phyloP scores from a whole-genome alignment of 2,888 invertebrate genomes.

The Erynnis tages region DNA sequence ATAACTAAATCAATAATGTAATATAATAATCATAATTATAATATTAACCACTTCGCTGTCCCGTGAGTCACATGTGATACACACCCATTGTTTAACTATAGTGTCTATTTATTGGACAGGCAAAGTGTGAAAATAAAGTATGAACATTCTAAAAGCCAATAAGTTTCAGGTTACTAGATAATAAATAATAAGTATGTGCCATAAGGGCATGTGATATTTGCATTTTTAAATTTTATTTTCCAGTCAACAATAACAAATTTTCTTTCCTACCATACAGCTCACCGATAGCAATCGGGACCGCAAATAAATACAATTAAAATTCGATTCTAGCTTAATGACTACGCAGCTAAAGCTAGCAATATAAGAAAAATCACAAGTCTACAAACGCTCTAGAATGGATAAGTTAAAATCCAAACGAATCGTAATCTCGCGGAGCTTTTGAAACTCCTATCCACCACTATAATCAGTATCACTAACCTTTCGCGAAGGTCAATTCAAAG shows the following conservation, averaged over 20 bases:
- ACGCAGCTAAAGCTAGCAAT: constrained; percentile 72
- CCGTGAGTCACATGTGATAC: too few species aligned
- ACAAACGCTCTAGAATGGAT: constrained; percentile 57
- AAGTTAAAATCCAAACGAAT: constrained; percentile 61
- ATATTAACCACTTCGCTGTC: too few species aligned
- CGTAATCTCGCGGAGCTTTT: constrained; percentile 59
- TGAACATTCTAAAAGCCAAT: too few species aligned
- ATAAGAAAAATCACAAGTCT: constrained; percentile 73
- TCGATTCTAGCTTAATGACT: constrained; percentile 76
- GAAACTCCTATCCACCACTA: constrained; percentile 64
- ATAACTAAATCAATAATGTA: too few species aligned
- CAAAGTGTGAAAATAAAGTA: too few species aligned
- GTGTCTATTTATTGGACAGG: too few species aligned
- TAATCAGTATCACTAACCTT: constrained; percentile 81
- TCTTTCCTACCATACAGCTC: not conserved
- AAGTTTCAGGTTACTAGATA: too few species aligned
- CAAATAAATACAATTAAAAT: constrained; percentile 65
- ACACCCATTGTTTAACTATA: too few species aligned
- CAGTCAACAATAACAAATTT: constrained; percentile 14
- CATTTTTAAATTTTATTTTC: not conserved
- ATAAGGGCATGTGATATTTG: too few species aligned
- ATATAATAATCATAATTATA: too few species aligned
- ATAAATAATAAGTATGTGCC: too few species aligned
- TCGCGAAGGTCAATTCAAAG: constrained; percentile 79
- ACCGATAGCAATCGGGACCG: constrained; percentile 46